Percentiles rank a stretch among this genome's conserved stretches.
These are phyloP conservation scores for Orestias chungarensis DNA, from an alignment of 2,797 vertebrate genomes.

Conservation along the genomic window DNA sequence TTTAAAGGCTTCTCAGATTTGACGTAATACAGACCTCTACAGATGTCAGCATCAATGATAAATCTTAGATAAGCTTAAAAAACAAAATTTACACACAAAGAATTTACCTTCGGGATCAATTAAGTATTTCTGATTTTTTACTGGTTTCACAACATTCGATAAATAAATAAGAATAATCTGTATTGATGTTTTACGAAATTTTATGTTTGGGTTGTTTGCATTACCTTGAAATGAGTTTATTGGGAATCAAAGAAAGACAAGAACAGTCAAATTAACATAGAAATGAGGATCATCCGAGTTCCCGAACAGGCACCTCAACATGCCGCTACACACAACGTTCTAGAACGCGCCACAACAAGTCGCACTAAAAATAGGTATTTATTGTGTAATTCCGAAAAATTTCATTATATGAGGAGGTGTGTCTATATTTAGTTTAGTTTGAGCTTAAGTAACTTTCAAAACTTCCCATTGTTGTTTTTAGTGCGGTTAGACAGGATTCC, in stretches of 20 bases:
- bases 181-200: no score
- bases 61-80: no score
- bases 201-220: neutral
- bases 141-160: no score
- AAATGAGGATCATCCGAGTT: slow-evolving; percentile 30
- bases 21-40: no score
- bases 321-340: slow-evolving; percentile 52
- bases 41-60: no score
- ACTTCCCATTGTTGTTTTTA: slow-evolving; percentile 63
- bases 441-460: slow-evolving; percentile 54
- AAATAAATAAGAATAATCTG: no score
- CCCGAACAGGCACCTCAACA: slow-evolving; percentile 49
- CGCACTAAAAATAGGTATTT: slow-evolving; percentile 70
- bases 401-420: slow-evolving; percentile 49
- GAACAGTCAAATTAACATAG: slow-evolving; percentile 14
- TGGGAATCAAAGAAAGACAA: neutral
- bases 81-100: no score
- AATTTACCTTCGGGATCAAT: no score
- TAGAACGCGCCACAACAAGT: slow-evolving; percentile 66
- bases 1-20: no score
- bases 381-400: slow-evolving; percentile 31
- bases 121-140: no score
- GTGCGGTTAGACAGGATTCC: slow-evolving; percentile 42
- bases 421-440: slow-evolving; percentile 64
- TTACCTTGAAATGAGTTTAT: slow-evolving; percentile 5